Conservation (phyloP, 2,113 vertebrate species). For the Charadrius vociferus region DNA sequence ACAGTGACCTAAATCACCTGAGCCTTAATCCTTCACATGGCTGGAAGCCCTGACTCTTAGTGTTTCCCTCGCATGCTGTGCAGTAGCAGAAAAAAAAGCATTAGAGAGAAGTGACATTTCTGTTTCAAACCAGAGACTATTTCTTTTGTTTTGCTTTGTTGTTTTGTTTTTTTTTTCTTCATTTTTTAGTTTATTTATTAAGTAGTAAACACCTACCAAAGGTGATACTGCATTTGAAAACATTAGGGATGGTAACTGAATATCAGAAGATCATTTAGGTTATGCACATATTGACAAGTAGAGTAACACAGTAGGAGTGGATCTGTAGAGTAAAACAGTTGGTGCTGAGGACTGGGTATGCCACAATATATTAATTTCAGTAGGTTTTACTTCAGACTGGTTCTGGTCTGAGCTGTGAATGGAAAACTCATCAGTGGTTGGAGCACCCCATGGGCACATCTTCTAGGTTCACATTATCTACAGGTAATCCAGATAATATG, state of each 20-base stretch:
- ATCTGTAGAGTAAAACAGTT: background rate
- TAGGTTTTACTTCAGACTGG: background rate
- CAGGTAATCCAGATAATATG: background rate
- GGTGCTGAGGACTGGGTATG: background rate
- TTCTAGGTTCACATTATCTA: background rate
- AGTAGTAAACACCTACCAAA: background rate
- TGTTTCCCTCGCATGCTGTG: background rate
- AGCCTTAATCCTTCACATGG: background rate
- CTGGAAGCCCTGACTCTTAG: background rate
- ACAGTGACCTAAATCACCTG: background rate
- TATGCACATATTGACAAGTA: background rate
- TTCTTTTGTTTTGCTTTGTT: background rate
- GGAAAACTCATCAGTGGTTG: background rate
- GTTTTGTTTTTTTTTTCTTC: accelerated
- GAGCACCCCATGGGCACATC: background rate
- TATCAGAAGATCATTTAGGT: background rate
- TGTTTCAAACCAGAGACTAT: background rate
- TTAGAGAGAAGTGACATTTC: background rate
- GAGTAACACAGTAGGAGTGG: background rate
- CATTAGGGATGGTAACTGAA: background rate
- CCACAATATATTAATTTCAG: background rate
- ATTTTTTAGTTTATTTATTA: background rate
- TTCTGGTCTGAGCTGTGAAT: background rate
- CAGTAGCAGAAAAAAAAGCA: background rate
- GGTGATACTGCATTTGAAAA: background rate